Evolutionary conservation across 2,888 invertebrate species (phyloP), one percentile per base, ranked within the genome.

Genomic region (Archips xylosteana): DNA sequence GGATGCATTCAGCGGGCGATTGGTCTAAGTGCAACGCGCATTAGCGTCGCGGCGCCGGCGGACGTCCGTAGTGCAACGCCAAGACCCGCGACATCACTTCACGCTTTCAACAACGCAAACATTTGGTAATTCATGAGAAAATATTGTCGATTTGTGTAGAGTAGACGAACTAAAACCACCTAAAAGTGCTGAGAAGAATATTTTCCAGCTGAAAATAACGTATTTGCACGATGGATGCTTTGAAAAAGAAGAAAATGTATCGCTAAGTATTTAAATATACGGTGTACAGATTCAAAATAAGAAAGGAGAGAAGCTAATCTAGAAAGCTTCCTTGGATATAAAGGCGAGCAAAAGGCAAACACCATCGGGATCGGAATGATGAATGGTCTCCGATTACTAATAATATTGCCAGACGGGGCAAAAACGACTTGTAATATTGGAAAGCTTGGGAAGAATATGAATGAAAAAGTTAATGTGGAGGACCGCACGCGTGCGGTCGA

Each of bases 381-480:
- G 61, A 66, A 75, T 75, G 75, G 69, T 51, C 23, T 61, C 62
- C 72, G 69, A 75, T 74, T 74, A 74, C 74, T 74, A 74, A 74
- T 74, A 72, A 73, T 74, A 75, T 74, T 72, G 66, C 69, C 67
- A 77, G 75, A 75, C 74, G 75, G 74, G 76, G 70, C 75, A 74
- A 83, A 80, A 84, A 80, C 83, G 80, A 78, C 80, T 81, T 81
- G 83, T 84, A 85, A 88, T 88, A 90, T 87, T 83, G 83, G 78
- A 85, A 84, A 83, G 82, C 85, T 88, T 84, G 82, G 80, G 75
- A 79, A 78, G 81, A 86, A 89, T 88, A 91, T 88, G 87, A 88
- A 90, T 87, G 88, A 90, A 93, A 92, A 92, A 92, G 91, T 89
- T 92, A 92, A 91, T 92, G 92, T 89, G 85, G 82, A 85, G 84